Evolutionary conservation across 2,113 vertebrate genomes (phyloP).

Genomic region (Triplophysa siluroides): DNA sequence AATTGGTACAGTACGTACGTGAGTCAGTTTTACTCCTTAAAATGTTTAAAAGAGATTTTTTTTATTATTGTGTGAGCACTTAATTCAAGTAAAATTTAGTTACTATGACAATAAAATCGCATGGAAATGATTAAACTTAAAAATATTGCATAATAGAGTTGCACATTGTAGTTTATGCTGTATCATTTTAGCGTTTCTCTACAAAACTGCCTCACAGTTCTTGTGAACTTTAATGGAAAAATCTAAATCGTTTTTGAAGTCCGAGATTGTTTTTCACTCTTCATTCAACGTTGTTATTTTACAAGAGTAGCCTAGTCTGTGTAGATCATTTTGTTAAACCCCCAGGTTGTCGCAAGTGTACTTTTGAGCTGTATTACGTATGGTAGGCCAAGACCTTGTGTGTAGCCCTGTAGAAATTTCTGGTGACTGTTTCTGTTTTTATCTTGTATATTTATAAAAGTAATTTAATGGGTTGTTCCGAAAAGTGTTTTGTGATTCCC

Average conservation of each 20-base stretch:
- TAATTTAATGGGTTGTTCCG: slow-evolving; percentile 13
- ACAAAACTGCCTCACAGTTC: background rate
- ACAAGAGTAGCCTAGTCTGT: background rate
- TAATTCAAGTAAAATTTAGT: no score
- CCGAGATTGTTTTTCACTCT: background rate
- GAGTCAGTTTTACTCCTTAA: background rate
- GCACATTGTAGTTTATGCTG: background rate
- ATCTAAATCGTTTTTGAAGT: background rate
- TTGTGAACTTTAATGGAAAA: background rate
- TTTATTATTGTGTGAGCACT: no score
- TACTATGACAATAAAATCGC: no score
- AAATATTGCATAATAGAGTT: no score
- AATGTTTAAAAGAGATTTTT: background rate
- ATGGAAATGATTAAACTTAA: no score
- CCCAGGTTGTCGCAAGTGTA: background rate
- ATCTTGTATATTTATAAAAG: background rate
- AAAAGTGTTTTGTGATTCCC: background rate
- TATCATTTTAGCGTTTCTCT: background rate
- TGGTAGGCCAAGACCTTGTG: background rate
- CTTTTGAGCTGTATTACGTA: background rate
- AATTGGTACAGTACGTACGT: background rate
- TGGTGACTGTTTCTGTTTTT: background rate
- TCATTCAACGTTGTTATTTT: background rate
- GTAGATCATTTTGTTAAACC: background rate
- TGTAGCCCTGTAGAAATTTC: background rate